A percentile compares a stretch with the other conserved stretches of the same genome.
These are phyloP conservation scores for Aurelia aurita complex sp. Pacific DNA, from an alignment of 30 jellyfish, hydroid and myxozoan species.

Conservation along the genomic window DNA sequence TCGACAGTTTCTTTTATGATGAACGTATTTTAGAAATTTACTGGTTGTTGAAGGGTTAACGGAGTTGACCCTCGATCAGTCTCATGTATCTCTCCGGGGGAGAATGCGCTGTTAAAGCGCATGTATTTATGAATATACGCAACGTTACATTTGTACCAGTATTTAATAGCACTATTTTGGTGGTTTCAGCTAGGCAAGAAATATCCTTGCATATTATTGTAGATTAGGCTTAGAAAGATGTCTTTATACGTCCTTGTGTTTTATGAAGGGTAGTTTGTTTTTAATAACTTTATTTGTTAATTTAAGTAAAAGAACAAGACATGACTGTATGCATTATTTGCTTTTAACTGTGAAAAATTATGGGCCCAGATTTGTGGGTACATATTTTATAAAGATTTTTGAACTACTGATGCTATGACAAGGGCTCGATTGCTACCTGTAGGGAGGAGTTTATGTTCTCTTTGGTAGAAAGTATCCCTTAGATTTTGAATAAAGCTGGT, in stretches of 20 bases:
- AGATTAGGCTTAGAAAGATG: constrained; percentile 30
- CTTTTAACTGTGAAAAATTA: background rate
- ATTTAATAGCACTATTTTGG: constrained; percentile 58
- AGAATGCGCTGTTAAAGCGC: no score
- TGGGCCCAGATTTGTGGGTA: constrained; percentile 15
- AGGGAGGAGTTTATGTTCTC: background rate
- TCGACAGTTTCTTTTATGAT: no score
- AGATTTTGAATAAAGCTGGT: background rate
- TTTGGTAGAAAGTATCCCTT: constrained; percentile 2
- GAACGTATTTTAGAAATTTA: no score
- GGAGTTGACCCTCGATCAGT: no score
- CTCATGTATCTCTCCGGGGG: no score
- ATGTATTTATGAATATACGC: constrained; percentile 56
- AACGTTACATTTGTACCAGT: constrained; percentile 61
- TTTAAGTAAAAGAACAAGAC: constrained; percentile 1
- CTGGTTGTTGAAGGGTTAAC: no score
- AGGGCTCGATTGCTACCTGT: background rate
- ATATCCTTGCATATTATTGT: constrained; percentile 42
- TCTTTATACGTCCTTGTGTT: constrained; percentile 57
- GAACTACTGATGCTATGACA: background rate
- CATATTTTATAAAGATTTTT: constrained; percentile 1
- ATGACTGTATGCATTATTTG: background rate
- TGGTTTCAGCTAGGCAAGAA: constrained; percentile 35
- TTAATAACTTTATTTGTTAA: constrained; percentile 32
- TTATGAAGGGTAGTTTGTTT: constrained; percentile 46